Conservation (phyloP, 2,797 vertebrate species). For the Graptemys geographica region DNA sequence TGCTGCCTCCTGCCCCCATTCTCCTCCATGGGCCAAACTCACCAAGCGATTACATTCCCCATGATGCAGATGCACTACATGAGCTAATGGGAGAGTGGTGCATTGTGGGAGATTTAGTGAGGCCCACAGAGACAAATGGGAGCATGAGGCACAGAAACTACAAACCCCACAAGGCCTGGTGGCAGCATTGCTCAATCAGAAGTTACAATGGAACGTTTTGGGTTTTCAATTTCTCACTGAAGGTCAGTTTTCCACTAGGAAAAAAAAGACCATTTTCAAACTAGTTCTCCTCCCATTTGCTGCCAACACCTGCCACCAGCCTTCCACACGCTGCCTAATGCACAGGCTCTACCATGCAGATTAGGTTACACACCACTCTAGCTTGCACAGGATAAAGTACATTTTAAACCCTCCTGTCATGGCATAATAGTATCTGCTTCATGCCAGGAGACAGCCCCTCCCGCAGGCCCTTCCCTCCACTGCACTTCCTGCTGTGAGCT, state of each 20-base stretch:
- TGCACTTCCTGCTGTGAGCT: neutral
- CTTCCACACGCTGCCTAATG: neutral
- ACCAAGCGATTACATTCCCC: neutral
- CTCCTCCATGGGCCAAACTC: neutral
- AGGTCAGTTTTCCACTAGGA: neutral
- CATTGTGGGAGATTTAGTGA: neutral
- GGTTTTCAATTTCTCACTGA: neutral
- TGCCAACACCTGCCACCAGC: neutral
- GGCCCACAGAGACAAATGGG: neutral
- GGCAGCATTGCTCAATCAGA: neutral
- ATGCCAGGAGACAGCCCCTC: neutral
- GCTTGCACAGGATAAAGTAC: neutral
- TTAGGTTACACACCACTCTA: neutral
- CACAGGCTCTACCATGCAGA: neutral
- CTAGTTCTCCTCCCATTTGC: neutral
- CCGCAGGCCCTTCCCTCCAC: neutral
- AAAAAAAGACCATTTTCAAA: neutral
- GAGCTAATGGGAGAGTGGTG: neutral
- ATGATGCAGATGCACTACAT: neutral
- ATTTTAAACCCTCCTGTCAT: neutral
- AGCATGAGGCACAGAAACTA: neutral
- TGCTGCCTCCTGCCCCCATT: neutral
- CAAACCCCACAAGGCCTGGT: neutral
- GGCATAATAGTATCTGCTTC: neutral
- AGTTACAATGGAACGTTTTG: neutral